A percentile compares a stretch with the other conserved stretches of the same genome.
Evolutionary conservation across 1,140 invertebrate genomes (phyloP).

Genomic region (Babylonia areolata): DNA sequence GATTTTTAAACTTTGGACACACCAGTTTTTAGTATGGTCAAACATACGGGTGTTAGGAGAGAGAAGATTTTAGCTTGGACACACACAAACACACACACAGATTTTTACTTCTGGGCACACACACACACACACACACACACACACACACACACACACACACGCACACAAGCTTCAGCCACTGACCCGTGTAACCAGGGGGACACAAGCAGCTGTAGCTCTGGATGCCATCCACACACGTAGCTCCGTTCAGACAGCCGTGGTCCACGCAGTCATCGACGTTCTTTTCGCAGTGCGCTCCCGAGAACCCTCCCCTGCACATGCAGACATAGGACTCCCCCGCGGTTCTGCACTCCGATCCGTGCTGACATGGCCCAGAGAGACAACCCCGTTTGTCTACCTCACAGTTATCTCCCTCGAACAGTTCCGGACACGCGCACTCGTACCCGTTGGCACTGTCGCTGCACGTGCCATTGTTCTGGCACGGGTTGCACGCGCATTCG

Average conservation of each 20-base stretch:
- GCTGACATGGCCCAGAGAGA: slow-evolving; percentile 55
- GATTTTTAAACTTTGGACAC: too few species aligned
- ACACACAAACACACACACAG: too few species aligned
- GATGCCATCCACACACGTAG: slow-evolving; percentile 87
- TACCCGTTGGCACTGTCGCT: slow-evolving; percentile 80
- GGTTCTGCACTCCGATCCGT: slow-evolving; percentile 71
- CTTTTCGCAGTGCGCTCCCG: slow-evolving; percentile 72
- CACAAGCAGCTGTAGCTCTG: slow-evolving; percentile 79
- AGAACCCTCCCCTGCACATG: slow-evolving; percentile 78
- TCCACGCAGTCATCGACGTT: slow-evolving; percentile 55
- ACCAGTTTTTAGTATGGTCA: too few species aligned
- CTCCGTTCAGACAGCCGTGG: slow-evolving; percentile 71
- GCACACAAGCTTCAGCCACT: not conserved
- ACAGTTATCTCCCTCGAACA: slow-evolving; percentile 53
- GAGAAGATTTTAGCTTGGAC: too few species aligned
- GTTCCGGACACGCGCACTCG: slow-evolving; percentile 51
- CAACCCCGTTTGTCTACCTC: slow-evolving; percentile 56
- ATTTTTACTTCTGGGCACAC: not conserved
- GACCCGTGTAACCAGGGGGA: slow-evolving; percentile 45
- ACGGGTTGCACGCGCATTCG: slow-evolving; percentile 54
- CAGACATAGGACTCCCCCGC: slow-evolving; percentile 44
- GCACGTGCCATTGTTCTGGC: slow-evolving; percentile 83
- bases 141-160: too few species aligned
- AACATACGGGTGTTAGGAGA: too few species aligned
- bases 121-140: not conserved